Base-by-base conservation (phyloP, 2,797 vertebrate genomes). In the Miopithecus talapoin region DNA sequence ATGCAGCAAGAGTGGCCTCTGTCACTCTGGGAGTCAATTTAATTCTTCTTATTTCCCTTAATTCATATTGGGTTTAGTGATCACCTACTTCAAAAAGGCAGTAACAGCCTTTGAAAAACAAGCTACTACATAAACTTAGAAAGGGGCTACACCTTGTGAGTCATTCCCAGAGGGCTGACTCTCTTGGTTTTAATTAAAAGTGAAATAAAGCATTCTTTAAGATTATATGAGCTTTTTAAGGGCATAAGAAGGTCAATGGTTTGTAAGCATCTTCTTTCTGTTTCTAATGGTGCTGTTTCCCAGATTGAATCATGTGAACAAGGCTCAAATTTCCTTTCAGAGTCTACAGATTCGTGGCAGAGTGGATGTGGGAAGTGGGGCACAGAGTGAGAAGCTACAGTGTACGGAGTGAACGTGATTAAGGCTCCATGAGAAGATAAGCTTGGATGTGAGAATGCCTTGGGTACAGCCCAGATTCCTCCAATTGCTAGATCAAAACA, bases 151-250 rank as follows among this genome's bases (percentile, higher is more conserved):
- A 41, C 28, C 39, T 81, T 68, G 9, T 22, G 72, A 92, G 48
- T 30, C 48, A 14, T 76, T 59, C 30, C 89, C 33, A 59, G 61
- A 93, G 33, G 55, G 48, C 33, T 70, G 79, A 12, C 48, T 94
- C 16, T 84, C 46, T 36, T 59, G 33, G 55, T 95, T 97, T 96
- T 95, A 96, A 98, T 97, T 96, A 97, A 95, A 94, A 97, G 84
- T 86, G 70, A 95, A 97, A 95, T 88, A 84, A 97, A 95, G 83
- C 94, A 79, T 91, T 89, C 28, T 93, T 97, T 84, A 94, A 95
- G 64, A 94, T 95, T 83, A 16, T 80, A 74, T 74, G 61, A 94
- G 17, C 48, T 36, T 91, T 96, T 96, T 87, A 81, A 94, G 89
- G 84, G 57, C 36, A 80, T 74, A 89, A 80, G 93, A 95, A 97